Conservation (phyloP, 2,113 vertebrate genomes). For the Diphyllodes magnificus region DNA sequence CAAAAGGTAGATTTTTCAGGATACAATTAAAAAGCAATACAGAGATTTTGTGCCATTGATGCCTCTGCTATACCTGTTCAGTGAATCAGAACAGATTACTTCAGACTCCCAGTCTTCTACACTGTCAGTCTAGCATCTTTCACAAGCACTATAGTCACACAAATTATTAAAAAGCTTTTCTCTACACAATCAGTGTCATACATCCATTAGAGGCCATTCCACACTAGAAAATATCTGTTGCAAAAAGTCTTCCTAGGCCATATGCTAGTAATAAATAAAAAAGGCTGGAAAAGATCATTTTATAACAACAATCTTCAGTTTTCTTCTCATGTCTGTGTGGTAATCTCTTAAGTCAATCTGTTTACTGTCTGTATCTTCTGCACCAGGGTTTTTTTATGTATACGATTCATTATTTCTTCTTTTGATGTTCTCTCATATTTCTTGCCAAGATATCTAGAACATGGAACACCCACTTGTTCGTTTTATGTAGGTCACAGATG, state of each 20-base stretch:
- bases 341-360: conserved; percentile 23
- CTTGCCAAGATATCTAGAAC: neutral
- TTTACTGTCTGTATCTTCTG: neutral
- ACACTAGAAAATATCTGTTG: conserved; percentile 44
- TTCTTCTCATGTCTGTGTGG: conserved; percentile 34
- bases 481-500: conserved; percentile 9
- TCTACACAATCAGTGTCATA: conserved; percentile 20
- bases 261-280: conserved; percentile 44
- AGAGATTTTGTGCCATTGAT: neutral
- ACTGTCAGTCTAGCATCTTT: conserved; percentile 10
- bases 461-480: neutral
- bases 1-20: neutral
- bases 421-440: neutral
- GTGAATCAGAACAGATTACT: conserved; percentile 32
- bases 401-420: neutral
- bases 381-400: neutral
- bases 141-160: conserved; percentile 12
- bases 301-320: conserved; percentile 32
- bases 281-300: conserved; percentile 33
- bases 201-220: conserved; percentile 46
- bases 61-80: neutral
- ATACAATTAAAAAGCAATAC: neutral
- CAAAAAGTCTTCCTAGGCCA: conserved; percentile 14
- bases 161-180: conserved; percentile 59
- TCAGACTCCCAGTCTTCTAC: neutral